Base-by-base conservation (phyloP, 2,888 invertebrate genomes). In the Homarus gammarus region DNA sequence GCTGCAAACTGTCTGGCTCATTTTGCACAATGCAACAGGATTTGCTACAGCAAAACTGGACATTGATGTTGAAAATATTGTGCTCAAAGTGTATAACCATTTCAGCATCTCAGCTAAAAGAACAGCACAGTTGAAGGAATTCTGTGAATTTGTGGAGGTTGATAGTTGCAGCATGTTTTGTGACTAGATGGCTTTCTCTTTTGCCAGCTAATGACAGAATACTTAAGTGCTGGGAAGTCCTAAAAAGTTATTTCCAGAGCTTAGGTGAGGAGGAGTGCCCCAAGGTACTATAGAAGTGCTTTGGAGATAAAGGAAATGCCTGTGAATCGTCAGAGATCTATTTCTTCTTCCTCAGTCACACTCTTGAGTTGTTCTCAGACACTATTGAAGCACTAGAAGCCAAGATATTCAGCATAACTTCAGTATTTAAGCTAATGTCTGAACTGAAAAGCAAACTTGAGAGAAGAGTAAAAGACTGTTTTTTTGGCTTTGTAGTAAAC, bases 321-420 rank as follows among this genome's bases (percentile, higher is more conserved):
- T 72, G 87, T 87, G 82, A 56, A 72, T 81, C 49, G 38, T 82
- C 82, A 51, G 73, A 82, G 82, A 68, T 87, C 10, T 82, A 82
- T 87, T 82, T 87, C 73, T 27, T 73, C 72, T 82, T 87, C 73
- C 38, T 87, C 33, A 87, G 61, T 72, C 72, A 82, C 38, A 82
- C 49, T 87, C 72, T 81, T 49, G 0, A 72, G 81, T 72, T 72
- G 49, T 82, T 82, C 87, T 82, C 27, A 87, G 75, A 73, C 73
- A 87, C 75, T 82, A 82, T 38, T 87, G 82, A 87, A 87, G 51
- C 73, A 72, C 73, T 82, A 81, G 72, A 82, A 87, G 82, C 75
- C 72, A 89, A 89, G 68, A 31, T 77, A 84, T 84, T 68, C 77
- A 89, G 68, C 82, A 81, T 87, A 68, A 82, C 51, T 51, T 83